These are phyloP conservation scores for Ceraclea dissimilis DNA, from an alignment of 2,888 invertebrate species.

Conservation along the genomic window DNA sequence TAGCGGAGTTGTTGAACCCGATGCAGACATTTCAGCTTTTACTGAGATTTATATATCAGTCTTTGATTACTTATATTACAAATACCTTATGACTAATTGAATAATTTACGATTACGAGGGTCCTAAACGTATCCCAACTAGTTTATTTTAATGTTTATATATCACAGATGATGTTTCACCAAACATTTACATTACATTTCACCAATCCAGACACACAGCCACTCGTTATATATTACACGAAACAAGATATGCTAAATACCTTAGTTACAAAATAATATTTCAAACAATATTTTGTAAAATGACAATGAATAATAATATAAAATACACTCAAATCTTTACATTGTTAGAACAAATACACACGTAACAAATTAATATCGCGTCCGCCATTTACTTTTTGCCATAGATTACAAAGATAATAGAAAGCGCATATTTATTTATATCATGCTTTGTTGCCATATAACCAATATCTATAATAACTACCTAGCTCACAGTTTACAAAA, in stretches of 20 bases:
- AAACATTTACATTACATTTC: slow-evolving; percentile 50
- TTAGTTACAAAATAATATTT: slow-evolving; percentile 38
- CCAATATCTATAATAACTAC: too few species aligned
- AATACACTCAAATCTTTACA: slow-evolving; percentile 30
- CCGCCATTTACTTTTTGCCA: slow-evolving; percentile 48
- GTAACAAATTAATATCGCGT: slow-evolving; percentile 53
- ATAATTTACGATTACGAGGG: slow-evolving; percentile 40
- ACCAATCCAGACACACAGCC: slow-evolving; percentile 32
- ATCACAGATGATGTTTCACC: slow-evolving; percentile 56
- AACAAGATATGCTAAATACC: slow-evolving; percentile 38
- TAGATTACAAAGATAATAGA: neutral
- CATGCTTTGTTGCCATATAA: too few species aligned
- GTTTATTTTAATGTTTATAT: slow-evolving; percentile 48
- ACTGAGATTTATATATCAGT: slow-evolving; percentile 37
- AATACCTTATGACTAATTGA: slow-evolving; percentile 32
- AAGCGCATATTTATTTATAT: neutral
- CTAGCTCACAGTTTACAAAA: too few species aligned
- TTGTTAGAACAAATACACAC: slow-evolving; percentile 45
- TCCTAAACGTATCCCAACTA: slow-evolving; percentile 28
- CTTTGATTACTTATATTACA: slow-evolving; percentile 18
- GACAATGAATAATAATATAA: slow-evolving; percentile 42
- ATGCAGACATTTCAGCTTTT: slow-evolving; percentile 43
- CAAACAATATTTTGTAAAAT: slow-evolving; percentile 48
- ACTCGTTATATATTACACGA: slow-evolving; percentile 49
- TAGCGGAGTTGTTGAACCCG: neutral